phyloP scores from a whole-genome alignment of 2,888 invertebrate species.

The Unio pictorum region DNA sequence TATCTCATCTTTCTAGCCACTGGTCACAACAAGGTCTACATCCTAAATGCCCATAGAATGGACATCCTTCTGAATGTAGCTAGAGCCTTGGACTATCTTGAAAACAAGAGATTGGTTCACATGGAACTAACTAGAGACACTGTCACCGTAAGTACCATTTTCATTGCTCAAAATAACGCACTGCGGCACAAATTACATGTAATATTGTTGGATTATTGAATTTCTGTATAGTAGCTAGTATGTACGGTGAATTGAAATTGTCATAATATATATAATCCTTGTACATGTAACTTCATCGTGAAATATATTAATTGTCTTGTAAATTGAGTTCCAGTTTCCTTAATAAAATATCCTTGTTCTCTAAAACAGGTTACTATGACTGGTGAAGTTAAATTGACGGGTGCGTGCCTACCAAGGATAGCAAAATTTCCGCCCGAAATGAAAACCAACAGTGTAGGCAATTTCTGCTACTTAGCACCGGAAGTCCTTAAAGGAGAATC shows the following conservation, averaged over 20 bases:
- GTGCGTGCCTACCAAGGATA: no score
- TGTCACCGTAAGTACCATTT: constrained; percentile 50
- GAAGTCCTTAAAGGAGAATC: constrained; percentile 47
- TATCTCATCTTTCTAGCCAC: constrained; percentile 11
- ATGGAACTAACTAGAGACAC: constrained; percentile 64
- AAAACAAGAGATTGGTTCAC: constrained; percentile 57
- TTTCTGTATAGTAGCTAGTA: no score
- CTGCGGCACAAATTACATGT: neutral
- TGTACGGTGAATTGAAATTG: no score
- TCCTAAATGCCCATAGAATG: neutral
- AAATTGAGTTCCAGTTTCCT: no score
- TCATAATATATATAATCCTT: no score
- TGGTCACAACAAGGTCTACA: neutral
- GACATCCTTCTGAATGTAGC: constrained; percentile 30
- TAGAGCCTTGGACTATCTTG: constrained; percentile 53
- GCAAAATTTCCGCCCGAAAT: no score
- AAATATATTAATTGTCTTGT: no score
- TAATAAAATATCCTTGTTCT: no score
- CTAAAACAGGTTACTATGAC: no score
- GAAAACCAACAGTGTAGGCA: constrained; percentile 10
- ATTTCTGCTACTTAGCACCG: constrained; percentile 51
- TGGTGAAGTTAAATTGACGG: no score
- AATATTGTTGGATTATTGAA: neutral
- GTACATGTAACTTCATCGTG: no score
- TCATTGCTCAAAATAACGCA: neutral